Evolutionary conservation across 2,888 invertebrate genomes (phyloP).

Genomic region (Ectropis crepuscularia): DNA sequence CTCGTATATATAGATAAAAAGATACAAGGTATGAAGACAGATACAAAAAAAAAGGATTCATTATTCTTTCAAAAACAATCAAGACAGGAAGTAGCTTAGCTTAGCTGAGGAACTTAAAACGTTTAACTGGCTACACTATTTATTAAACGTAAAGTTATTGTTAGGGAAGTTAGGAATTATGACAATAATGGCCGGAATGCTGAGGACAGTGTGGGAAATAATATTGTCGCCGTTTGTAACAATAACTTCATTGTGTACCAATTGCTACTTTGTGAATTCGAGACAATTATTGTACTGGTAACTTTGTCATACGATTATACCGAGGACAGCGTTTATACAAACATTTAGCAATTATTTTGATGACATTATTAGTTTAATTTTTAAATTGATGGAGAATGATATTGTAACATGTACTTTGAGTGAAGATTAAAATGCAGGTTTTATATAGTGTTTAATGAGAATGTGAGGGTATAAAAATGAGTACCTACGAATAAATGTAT

Average conservation of each 20-base stretch:
- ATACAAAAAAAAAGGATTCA: too few relatives aligned
- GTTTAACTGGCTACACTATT: constrained; percentile 16
- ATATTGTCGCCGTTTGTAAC: constrained; percentile 18
- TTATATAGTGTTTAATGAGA: background rate
- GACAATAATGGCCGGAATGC: constrained; percentile 27
- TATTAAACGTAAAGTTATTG: constrained; percentile 31
- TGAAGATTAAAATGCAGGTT: background rate
- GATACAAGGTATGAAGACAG: too few relatives aligned
- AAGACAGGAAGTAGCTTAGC: background rate
- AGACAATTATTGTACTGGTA: background rate
- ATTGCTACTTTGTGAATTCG: constrained; percentile 4
- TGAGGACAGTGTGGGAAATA: constrained; percentile 24
- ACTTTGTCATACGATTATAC: background rate
- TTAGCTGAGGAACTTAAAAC: background rate
- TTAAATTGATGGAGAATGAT: too few relatives aligned
- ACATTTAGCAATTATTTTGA: background rate
- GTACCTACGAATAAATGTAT: too few relatives aligned
- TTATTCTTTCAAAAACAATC: too few relatives aligned
- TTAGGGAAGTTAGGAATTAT: constrained; percentile 26
- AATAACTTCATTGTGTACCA: constrained; percentile 19
- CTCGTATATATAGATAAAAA: too few relatives aligned
- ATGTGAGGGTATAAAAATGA: too few relatives aligned
- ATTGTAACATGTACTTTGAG: too few relatives aligned
- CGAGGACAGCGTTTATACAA: background rate
- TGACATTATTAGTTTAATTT: background rate